Base-by-base conservation (phyloP, 1,140 invertebrate genomes). In the Paramacrobiotus metropolitanus region DNA sequence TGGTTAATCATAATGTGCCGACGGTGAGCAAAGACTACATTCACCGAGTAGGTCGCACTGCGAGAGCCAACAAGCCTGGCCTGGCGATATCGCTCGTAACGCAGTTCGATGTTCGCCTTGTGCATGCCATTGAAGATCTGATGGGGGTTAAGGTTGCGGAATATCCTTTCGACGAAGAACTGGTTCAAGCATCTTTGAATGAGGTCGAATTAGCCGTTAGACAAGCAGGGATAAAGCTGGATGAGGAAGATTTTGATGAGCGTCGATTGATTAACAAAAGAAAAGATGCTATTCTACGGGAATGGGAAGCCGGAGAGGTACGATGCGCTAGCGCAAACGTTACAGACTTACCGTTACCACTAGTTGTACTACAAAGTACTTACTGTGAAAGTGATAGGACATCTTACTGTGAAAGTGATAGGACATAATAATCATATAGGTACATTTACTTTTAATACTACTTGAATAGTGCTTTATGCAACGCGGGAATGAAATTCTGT, bases 1-100 rank as follows among this genome's bases (percentile, higher is more conserved):
- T 98, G 1, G 81, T 99, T 18, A 98, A 99, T 75, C 87, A 90
- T 73, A 93, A 98, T 71, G 91, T 98, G 69, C 94, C 92, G 2
- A 86, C 85, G 29, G 86, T 92, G 69, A 87, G 85, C 67, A 94
- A 95, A 71, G 89, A 94, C 75, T 96, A 95, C 72, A 90, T 95
- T 66, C 91, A 95, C 71, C 76, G 94, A 66, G 93, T 97, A 55
- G 93, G 93, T 1, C 76, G 94, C 69, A 99, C 94, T 20, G 94
- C 93, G 1, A 78, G 94, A 68, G 93, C 93, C 40, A 94, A 90
- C 0, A 76, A 86, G 66, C 77, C 76, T 59, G 93, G 92, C 4
- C 77, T 83, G 71, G 68, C 75, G 1, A 71, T 77, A n/a, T 80
- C 79, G 21, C 75, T 81, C 68, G 77, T 92, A 0, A 83, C 74